A percentile compares a stretch with the other conserved stretches of the same genome.
Conservation (phyloP, 2,797 vertebrate genomes). For the Crenuchus spilurus region DNA sequence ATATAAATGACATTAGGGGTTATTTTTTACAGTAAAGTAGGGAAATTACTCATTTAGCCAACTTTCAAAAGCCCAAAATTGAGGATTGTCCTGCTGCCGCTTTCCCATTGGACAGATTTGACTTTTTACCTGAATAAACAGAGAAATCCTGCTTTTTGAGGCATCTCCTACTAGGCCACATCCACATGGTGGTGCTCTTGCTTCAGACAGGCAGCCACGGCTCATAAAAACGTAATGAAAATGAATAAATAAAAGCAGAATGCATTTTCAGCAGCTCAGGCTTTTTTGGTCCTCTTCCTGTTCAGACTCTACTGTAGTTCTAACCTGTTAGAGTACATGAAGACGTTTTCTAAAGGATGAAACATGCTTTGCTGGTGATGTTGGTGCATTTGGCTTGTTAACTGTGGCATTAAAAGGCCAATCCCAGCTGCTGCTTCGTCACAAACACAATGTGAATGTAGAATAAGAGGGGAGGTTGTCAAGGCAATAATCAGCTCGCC, state of each 20-base stretch:
- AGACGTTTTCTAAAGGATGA: background rate
- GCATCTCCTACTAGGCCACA: constrained; percentile 4
- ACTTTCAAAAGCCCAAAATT: too few relatives aligned
- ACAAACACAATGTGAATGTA: constrained; percentile 8
- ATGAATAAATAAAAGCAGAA: background rate
- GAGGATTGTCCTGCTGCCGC: background rate
- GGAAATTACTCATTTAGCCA: too few relatives aligned
- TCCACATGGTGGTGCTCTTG: constrained; percentile 46
- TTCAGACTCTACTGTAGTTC: background rate
- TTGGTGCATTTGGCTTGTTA: background rate
- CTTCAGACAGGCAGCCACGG: background rate
- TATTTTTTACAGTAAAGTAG: background rate
- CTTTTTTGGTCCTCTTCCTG: background rate
- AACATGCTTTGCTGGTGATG: background rate
- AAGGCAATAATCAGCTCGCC: constrained; percentile 17
- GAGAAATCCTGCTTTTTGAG: background rate
- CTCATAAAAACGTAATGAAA: constrained; percentile 4
- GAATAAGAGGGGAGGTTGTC: background rate
- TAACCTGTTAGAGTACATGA: constrained; percentile 10
- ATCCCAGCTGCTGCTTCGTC: background rate
- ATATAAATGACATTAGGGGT: too few relatives aligned
- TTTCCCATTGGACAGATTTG: too few relatives aligned
- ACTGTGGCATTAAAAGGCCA: background rate
- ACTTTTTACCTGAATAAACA: background rate
- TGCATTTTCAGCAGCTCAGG: background rate